Conservation (phyloP, 2,797 vertebrate genomes). For the Halcyon badia region DNA sequence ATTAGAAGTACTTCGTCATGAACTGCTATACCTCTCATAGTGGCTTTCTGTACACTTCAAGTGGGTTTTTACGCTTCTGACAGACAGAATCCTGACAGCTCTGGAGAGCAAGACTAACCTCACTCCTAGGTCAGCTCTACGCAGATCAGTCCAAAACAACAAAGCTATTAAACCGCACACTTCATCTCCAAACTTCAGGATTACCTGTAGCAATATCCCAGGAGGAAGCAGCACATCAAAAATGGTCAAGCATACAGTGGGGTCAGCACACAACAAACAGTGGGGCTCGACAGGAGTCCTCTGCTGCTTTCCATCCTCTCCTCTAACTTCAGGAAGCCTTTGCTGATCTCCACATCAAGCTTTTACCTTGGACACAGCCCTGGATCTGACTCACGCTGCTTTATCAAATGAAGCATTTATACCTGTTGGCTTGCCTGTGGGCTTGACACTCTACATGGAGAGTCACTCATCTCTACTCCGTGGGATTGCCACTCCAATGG, state of each 20-base stretch:
- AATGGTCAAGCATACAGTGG: rapidly evolving
- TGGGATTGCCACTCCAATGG: neutral
- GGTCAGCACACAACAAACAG: rapidly evolving
- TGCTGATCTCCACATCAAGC: rapidly evolving
- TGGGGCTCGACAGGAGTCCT: neutral
- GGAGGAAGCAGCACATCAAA: neutral
- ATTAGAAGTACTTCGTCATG: neutral
- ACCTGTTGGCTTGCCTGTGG: neutral
- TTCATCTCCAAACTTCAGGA: neutral
- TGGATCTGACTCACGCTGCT: neutral
- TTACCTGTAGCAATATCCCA: neutral
- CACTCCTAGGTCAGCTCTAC: neutral
- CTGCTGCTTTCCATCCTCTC: neutral
- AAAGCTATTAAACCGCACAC: neutral
- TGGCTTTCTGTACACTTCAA: neutral
- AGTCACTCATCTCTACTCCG: neutral
- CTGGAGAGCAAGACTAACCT: neutral
- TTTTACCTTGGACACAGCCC: neutral
- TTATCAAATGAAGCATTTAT: neutral
- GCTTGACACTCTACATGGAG: neutral
- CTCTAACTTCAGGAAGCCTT: neutral
- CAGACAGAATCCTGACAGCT: neutral
- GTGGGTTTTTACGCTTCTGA: neutral
- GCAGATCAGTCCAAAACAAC: neutral
- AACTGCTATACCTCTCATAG: neutral